phyloP scores from a whole-genome alignment of 2,888 invertebrate species.

The Cryptocephalus primarius region DNA sequence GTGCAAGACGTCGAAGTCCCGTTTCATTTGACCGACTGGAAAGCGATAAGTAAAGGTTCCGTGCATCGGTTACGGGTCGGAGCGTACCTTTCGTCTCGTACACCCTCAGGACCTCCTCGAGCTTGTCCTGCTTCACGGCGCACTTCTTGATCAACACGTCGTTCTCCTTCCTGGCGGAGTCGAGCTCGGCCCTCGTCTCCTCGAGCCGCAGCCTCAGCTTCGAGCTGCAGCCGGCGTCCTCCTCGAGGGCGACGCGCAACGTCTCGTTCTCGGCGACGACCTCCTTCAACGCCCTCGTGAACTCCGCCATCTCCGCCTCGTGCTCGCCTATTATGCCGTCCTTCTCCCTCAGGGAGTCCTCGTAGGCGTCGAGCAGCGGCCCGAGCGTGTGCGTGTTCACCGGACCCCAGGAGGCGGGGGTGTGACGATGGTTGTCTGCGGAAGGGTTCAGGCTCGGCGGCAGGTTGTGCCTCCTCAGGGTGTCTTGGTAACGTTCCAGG shows the following conservation, averaged over 20 bases:
- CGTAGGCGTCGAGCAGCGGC: constrained; percentile 67
- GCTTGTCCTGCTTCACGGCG: constrained; percentile 58
- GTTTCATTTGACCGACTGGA: constrained; percentile 50
- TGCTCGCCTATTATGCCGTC: constrained; percentile 60
- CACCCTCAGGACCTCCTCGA: constrained; percentile 60
- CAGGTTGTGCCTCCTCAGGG: constrained; percentile 38
- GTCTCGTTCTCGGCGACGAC: constrained; percentile 59
- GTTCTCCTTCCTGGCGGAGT: constrained; percentile 30
- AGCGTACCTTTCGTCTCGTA: constrained; percentile 62
- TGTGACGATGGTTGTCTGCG: constrained; percentile 31
- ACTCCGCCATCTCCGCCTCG: constrained; percentile 56
- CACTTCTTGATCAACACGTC: constrained; percentile 49
- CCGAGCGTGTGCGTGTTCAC: constrained; percentile 53
- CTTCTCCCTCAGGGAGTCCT: constrained; percentile 67
- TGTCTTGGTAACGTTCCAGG: constrained; percentile 66
- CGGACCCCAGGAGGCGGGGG: constrained; percentile 43
- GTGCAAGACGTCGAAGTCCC: constrained; percentile 54
- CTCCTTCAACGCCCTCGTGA: constrained; percentile 59
- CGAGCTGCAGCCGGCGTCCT: constrained; percentile 33
- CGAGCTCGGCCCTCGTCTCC: constrained; percentile 35
- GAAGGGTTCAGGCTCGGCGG: constrained; percentile 11
- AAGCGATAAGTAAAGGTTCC: constrained; percentile 8
- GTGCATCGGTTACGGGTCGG: too few relatives aligned
- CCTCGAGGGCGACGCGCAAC: constrained; percentile 44
- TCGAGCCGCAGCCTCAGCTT: constrained; percentile 38